Evolutionary conservation across 2,113 vertebrate genomes (phyloP).

Genomic region (Arizona elegans): DNA sequence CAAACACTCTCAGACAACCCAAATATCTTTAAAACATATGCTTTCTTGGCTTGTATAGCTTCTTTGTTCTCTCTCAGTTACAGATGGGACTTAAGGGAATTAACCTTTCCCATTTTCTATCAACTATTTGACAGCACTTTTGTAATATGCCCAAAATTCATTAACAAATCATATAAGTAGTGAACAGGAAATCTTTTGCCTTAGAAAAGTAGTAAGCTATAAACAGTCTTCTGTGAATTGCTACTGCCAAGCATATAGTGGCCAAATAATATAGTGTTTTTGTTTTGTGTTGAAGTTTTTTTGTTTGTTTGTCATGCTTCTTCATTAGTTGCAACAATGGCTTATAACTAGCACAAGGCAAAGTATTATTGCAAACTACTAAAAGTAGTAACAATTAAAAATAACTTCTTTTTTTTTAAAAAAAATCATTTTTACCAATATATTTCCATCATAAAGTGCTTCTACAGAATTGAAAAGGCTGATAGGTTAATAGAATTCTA

Average conservation of each 20-base stretch:
- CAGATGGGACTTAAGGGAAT: slow-evolving; percentile 17
- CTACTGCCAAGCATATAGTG: neutral
- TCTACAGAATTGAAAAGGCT: neutral
- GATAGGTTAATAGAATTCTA: neutral
- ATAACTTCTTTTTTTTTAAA: neutral
- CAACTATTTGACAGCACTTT: slow-evolving; percentile 22
- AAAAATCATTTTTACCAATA: neutral
- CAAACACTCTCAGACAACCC: slow-evolving; percentile 43
- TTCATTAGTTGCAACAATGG: neutral
- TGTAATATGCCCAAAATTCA: slow-evolving; percentile 11
- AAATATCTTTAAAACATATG: slow-evolving; percentile 41
- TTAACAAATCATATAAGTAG: neutral
- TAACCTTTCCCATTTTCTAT: slow-evolving; percentile 31
- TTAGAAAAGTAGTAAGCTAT: neutral
- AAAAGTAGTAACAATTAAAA: neutral
- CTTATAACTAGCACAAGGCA: neutral
- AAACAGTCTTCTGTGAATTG: neutral
- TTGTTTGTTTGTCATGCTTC: neutral
- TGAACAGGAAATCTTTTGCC: slow-evolving; percentile 23
- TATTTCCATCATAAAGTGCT: neutral
- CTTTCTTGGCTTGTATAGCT: slow-evolving; percentile 23
- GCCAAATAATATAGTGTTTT: neutral
- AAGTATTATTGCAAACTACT: neutral
- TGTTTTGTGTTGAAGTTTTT: neutral
- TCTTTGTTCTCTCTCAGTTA: slow-evolving; percentile 41